Conservation (phyloP, 2,797 vertebrate genomes). For the Sebastes melanostomus region DNA sequence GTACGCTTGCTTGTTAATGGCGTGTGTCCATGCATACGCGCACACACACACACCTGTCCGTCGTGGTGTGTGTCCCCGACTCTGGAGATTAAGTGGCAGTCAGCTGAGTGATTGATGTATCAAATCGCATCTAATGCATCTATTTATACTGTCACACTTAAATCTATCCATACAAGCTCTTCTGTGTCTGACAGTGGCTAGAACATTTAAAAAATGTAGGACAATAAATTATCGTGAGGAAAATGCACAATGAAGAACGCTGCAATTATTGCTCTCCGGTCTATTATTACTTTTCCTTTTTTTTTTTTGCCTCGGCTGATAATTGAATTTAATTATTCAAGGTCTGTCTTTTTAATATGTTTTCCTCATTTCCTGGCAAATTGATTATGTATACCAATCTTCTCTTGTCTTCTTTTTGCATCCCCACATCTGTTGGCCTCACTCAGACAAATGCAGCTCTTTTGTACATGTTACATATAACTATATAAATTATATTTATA, state of each 20-base stretch:
- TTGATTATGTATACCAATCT: constrained; percentile 71
- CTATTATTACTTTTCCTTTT: constrained; percentile 66
- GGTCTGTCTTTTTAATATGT: constrained; percentile 76
- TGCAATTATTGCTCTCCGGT: constrained; percentile 73
- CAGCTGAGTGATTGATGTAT: constrained; percentile 68
- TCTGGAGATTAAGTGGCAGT: constrained; percentile 50
- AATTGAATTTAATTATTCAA: constrained; percentile 84
- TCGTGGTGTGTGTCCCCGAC: constrained; percentile 29
- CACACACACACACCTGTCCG: constrained; percentile 19
- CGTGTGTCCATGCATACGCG: constrained; percentile 7
- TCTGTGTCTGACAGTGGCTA: constrained; percentile 48
- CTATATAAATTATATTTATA: not conserved
- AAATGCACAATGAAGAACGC: constrained; percentile 65
- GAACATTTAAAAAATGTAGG: constrained; percentile 59
- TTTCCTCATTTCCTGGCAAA: constrained; percentile 78
- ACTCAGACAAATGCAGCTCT: not conserved
- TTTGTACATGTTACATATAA: not conserved
- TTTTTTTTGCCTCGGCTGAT: constrained; percentile 56
- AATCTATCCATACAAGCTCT: constrained; percentile 46
- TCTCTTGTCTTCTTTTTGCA: constrained; percentile 49
- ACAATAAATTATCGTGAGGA: constrained; percentile 66
- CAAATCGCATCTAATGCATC: constrained; percentile 71
- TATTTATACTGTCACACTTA: constrained; percentile 61
- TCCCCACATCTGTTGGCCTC: constrained; percentile 49
- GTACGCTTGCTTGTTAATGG: constrained; percentile 59